Conservation (phyloP, 2,113 vertebrate species). For the Dasyprocta punctata region DNA sequence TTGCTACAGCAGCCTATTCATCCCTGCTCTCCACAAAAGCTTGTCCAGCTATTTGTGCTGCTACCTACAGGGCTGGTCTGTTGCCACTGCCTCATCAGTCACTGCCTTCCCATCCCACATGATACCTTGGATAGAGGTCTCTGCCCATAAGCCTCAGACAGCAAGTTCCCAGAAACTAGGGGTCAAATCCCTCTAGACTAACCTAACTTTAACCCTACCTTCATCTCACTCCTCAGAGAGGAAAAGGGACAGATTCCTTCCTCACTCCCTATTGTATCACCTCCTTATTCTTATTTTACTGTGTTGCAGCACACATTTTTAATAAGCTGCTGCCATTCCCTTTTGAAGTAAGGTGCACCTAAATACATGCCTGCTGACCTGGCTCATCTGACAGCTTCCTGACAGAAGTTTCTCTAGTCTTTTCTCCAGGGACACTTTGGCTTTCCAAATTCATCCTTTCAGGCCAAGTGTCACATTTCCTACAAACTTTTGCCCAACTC, state of each 20-base stretch:
- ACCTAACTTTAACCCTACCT: neutral
- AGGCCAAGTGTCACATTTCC: slow-evolving; percentile 34
- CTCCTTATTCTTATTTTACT: slow-evolving; percentile 23
- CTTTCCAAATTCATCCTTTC: neutral
- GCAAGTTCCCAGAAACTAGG: neutral
- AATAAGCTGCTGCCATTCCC: neutral
- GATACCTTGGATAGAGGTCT: neutral
- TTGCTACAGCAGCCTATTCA: neutral
- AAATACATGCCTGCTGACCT: neutral
- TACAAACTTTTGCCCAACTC: slow-evolving; percentile 5
- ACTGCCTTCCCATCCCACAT: neutral
- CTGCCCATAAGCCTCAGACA: neutral
- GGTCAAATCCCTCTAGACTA: neutral
- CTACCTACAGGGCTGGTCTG: neutral
- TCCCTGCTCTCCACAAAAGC: neutral
- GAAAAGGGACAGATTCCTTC: neutral
- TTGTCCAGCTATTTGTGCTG: neutral
- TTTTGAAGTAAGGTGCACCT: slow-evolving; percentile 21
- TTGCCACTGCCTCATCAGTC: neutral
- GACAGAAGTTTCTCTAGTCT: neutral
- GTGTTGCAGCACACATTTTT: neutral
- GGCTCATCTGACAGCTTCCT: neutral
- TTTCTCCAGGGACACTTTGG: neutral
- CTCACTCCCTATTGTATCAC: neutral
- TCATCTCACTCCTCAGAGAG: neutral